Conservation (phyloP, 2,113 vertebrate species). For the Archilochus colubris region DNA sequence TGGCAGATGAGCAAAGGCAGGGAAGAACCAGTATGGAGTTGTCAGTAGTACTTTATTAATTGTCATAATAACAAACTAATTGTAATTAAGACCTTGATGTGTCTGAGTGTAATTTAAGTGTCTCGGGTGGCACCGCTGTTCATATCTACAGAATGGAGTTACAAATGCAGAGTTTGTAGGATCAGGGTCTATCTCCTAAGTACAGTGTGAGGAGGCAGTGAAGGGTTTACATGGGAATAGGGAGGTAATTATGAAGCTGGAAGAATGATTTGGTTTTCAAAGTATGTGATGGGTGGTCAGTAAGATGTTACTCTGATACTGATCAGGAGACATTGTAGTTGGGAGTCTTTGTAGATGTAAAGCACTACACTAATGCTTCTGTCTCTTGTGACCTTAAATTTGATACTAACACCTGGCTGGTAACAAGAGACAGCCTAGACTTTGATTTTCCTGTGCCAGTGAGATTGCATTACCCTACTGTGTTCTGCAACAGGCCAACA, state of each 20-base stretch:
- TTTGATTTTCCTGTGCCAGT: conserved; percentile 1
- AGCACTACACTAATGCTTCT: background rate
- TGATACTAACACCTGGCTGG: background rate
- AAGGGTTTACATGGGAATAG: background rate
- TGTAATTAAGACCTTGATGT: background rate
- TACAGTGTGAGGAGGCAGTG: background rate
- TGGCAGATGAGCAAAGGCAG: background rate
- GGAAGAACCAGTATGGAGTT: background rate
- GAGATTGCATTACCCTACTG: background rate
- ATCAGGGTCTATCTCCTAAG: background rate
- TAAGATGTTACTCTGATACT: background rate
- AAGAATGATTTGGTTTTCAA: rapidly evolving
- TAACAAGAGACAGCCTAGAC: background rate
- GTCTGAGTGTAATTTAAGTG: background rate
- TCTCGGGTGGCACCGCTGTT: background rate
- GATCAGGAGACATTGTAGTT: background rate
- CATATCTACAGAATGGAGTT: rapidly evolving
- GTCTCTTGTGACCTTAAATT: background rate
- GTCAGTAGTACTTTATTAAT: background rate
- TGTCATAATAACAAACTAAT: background rate
- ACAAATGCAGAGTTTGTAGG: background rate
- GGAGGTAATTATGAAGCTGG: background rate
- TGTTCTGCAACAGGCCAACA: conserved; percentile 2
- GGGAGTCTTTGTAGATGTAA: background rate
- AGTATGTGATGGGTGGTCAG: background rate